Evolutionary conservation across 2,888 invertebrate species (phyloP), one percentile per base, ranked within the genome.

Genomic region (Anarsia innoxiella): DNA sequence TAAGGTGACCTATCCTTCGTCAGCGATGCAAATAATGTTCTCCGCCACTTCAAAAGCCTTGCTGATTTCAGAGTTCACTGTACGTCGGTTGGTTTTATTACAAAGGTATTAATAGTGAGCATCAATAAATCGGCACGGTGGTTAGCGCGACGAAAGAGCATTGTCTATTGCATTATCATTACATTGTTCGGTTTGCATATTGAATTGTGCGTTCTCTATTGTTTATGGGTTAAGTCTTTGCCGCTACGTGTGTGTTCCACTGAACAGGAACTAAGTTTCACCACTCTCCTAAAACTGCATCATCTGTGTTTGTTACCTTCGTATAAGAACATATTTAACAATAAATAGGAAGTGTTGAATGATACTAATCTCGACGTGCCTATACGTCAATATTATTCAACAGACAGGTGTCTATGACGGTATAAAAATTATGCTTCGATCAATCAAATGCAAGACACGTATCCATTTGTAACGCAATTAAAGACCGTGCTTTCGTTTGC

Each of bases 131-230:
- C 67, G 75, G 66, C 65, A 74, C 68, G 63, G 79, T 82, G 75
- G 77, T 79, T 76, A 78, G 61, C 56, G 74, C 82, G 80, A 82
- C 80, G 82, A 79, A 79, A 77, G 74, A 59, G 69, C 72, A 79
- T 79, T 82, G 82, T 77, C 66, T 78, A 64, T 66, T 63, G 62
- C 58, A 75, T 73, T 70, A 78, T 76, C 73, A 73, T 75, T 77
- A 79, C 71, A 82, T 83, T 83, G 82, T 80, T 80, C 74, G 59
- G 66, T 69, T 70, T 69, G 80, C 75, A 79, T 80, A 80, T 83
- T 83, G 78, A 80, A 80, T 78, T 78, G 78, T 77, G 76, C 72
- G 75, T 78, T 68, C 53, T 56, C 74, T 74, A 80, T 83, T 82
- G 79, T 83, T 76, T 78, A 70, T 68, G 57, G 53, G 53, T 46